phyloP scores from a whole-genome alignment of 2,797 vertebrate genomes.

The Peromyscus attwateri region DNA sequence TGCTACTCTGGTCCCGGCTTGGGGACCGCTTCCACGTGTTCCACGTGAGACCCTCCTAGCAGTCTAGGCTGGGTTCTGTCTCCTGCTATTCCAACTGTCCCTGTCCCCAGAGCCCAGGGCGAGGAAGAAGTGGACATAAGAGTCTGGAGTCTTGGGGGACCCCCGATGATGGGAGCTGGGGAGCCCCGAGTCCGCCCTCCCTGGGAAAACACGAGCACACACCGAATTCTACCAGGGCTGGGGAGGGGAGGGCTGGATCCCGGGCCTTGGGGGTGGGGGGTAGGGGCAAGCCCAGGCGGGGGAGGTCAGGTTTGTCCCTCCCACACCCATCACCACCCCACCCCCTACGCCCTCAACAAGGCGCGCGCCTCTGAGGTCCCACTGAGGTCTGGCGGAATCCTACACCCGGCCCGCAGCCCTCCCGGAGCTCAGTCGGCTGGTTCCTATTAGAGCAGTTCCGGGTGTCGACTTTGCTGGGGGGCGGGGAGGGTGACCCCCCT shows the following conservation, averaged over 20 bases:
- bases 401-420: not conserved
- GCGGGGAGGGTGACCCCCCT: conserved; percentile 62
- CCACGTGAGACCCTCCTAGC: not conserved
- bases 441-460: conserved; percentile 48
- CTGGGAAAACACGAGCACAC: not conserved
- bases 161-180: not conserved
- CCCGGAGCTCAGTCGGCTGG: not conserved
- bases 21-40: not conserved
- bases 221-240: not conserved
- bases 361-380: not conserved
- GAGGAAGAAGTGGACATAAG: not conserved
- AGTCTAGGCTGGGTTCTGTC: not conserved
- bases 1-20: not conserved
- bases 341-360: not conserved
- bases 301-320: not conserved
- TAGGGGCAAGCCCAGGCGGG: not conserved
- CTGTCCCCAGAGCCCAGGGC: not conserved
- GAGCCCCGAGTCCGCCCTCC: not conserved
- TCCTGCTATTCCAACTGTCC: not conserved
- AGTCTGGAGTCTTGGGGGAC: not conserved
- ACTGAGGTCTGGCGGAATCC: not conserved
- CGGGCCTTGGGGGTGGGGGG: not conserved
- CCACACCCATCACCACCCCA: not conserved
- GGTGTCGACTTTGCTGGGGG: conserved; percentile 62
- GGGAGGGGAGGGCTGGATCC: not conserved